phyloP scores from a whole-genome alignment of 2,888 invertebrate species.

The Yponomeuta malinellus region DNA sequence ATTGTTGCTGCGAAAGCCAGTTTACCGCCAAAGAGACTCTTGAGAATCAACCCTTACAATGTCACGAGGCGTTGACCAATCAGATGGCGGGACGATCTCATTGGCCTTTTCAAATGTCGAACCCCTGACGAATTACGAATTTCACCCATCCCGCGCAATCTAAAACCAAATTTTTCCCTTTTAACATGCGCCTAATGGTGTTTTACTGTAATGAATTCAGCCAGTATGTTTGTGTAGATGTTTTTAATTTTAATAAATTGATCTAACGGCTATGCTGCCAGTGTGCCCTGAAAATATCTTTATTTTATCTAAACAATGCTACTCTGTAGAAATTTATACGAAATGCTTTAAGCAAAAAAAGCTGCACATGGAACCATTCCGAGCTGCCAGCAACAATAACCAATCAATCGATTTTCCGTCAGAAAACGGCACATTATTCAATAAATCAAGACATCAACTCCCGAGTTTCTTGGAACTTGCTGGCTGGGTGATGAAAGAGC shows the following conservation, averaged over 20 bases:
- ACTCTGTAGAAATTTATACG: no score
- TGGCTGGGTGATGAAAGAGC: constrained; percentile 44
- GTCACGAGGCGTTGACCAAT: constrained; percentile 36
- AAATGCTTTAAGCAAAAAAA: no score
- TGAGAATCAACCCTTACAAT: constrained; percentile 11
- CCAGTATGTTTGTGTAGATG: no score
- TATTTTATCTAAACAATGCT: no score
- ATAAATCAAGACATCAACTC: constrained; percentile 18
- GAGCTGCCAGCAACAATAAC: background rate
- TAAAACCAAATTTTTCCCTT: constrained; percentile 28
- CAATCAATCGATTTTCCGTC: constrained; percentile 1
- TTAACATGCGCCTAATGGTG: no score
- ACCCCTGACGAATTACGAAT: constrained; percentile 40
- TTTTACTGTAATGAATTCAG: background rate
- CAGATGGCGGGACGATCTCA: constrained; percentile 34
- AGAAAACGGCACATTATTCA: background rate
- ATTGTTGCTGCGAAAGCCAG: background rate
- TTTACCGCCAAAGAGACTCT: background rate
- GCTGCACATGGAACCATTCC: no score
- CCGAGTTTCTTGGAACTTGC: constrained; percentile 12
- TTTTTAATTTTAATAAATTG: no score
- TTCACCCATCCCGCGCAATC: constrained; percentile 28
- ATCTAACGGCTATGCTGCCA: no score
- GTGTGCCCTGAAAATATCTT: no score
- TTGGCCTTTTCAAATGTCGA: constrained; percentile 55